These are phyloP conservation scores for Dusona sp. DNA, from an alignment of 2,888 invertebrate species.

Conservation along the genomic window DNA sequence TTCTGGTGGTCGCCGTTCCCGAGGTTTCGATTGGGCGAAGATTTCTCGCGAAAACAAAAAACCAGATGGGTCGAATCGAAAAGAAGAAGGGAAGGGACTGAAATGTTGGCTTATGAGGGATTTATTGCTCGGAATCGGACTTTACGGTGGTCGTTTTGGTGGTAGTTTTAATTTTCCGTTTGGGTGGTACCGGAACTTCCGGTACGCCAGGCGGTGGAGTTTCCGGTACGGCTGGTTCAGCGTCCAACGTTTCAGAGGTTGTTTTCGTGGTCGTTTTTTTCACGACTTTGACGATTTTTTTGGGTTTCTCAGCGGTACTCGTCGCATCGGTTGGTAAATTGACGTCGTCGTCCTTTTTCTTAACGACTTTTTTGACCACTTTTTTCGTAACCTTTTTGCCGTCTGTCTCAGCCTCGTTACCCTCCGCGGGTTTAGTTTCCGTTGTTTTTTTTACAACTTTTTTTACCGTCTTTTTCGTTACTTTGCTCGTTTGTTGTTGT, in stretches of 20 bases:
- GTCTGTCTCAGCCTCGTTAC: constrained; percentile 73
- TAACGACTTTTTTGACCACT: constrained; percentile 85
- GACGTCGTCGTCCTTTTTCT: constrained; percentile 75
- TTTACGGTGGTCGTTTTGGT: constrained; percentile 72
- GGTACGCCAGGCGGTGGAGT: constrained; percentile 85
- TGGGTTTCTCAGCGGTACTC: constrained; percentile 80
- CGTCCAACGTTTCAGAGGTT: constrained; percentile 80
- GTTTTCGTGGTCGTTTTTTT: constrained; percentile 84
- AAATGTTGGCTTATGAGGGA: not conserved
- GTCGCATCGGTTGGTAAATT: constrained; percentile 71
- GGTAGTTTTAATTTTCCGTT: constrained; percentile 79
- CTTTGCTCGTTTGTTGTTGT: constrained; percentile 44
- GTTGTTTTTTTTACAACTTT: constrained; percentile 73
- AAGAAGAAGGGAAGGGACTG: not conserved
- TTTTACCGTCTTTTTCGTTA: constrained; percentile 67
- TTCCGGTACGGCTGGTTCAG: constrained; percentile 84
- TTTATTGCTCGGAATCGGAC: constrained; percentile 74
- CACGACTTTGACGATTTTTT: constrained; percentile 85
- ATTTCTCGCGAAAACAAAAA: not conserved
- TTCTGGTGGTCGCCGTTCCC: not conserved
- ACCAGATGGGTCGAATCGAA: not conserved
- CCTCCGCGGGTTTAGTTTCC: constrained; percentile 73
- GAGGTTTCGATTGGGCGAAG: not conserved
- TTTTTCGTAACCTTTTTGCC: constrained; percentile 85
- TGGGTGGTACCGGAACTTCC: constrained; percentile 85